These are phyloP conservation scores for Pogonocherus hispidulus DNA, from an alignment of 2,888 invertebrate species.

Conservation along the genomic window DNA sequence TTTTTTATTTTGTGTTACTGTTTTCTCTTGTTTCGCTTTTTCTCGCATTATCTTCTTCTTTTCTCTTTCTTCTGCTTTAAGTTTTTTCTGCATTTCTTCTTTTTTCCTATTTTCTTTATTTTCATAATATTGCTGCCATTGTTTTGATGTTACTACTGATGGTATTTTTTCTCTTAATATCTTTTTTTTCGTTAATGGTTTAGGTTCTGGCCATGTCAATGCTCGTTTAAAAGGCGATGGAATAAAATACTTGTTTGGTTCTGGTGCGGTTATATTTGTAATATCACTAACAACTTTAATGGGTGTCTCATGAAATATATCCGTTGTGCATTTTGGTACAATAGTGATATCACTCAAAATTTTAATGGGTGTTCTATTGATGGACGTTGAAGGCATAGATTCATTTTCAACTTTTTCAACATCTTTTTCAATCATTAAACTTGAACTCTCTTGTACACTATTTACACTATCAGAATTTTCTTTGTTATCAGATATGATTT, in stretches of 20 bases:
- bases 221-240: background rate
- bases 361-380: too few relatives aligned
- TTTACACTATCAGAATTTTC: background rate
- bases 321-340: too few relatives aligned
- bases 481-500: background rate
- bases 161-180: slow-evolving; percentile 5
- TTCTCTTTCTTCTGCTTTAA: slow-evolving; percentile 6
- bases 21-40: slow-evolving; percentile 1
- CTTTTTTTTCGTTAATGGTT: background rate
- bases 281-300: too few relatives aligned
- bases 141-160: slow-evolving; percentile 21
- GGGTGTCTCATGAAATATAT: too few relatives aligned
- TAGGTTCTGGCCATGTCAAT: background rate
- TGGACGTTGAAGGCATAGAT: background rate
- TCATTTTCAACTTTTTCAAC: background rate
- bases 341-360: too few relatives aligned
- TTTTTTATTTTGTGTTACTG: background rate
- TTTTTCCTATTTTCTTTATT: slow-evolving; percentile 14
- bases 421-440: background rate
- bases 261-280: too few relatives aligned
- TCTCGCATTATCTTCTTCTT: background rate
- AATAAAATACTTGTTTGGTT: too few relatives aligned
- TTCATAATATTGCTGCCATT: slow-evolving; percentile 23
- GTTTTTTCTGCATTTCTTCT: slow-evolving; percentile 1
- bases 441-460: background rate